These are phyloP conservation scores for Drosophila guanche DNA, from an alignment of 1,140 invertebrate species.

Conservation along the genomic window DNA sequence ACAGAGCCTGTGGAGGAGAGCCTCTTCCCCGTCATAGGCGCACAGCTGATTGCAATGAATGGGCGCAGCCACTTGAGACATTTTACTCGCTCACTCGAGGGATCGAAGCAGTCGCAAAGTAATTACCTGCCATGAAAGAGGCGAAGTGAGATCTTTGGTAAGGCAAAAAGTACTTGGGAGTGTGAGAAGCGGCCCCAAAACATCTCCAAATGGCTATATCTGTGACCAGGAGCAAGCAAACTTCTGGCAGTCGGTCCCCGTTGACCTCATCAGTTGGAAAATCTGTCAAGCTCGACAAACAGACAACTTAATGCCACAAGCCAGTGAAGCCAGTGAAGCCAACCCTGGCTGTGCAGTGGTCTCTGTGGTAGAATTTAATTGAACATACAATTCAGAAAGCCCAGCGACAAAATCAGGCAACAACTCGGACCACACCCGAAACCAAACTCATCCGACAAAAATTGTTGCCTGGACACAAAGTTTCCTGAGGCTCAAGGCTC, in stretches of 20 bases:
- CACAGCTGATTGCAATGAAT: conserved; percentile 58
- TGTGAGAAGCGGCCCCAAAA: not conserved
- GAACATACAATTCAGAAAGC: conserved; percentile 77
- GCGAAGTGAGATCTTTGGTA: not conserved
- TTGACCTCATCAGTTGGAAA: conserved; percentile 57
- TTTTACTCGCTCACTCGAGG: conserved; percentile 33
- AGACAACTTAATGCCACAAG: conserved; percentile 76
- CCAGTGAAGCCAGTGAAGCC: conserved; percentile 22
- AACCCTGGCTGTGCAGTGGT: conserved; percentile 52
- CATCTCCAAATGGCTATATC: conserved; percentile 43
- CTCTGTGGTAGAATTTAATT: conserved; percentile 82
- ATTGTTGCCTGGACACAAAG: conserved; percentile 73
- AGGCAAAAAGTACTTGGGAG: conserved; percentile 4
- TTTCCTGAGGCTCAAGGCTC: conserved; percentile 7
- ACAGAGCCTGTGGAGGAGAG: not conserved
- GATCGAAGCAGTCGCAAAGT: not conserved
- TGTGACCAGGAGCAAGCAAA: conserved; percentile 33
- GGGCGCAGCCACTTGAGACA: conserved; percentile 27
- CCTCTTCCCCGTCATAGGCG: conserved; percentile 32
- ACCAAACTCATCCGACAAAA: conserved; percentile 17
- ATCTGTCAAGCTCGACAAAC: conserved; percentile 78
- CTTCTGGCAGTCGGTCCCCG: conserved; percentile 12
- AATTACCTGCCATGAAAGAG: conserved; percentile 43
- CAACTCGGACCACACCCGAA: conserved; percentile 50
- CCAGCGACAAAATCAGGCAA: conserved; percentile 61